Conservation (phyloP, 37 sponge, comb jelly and placozoan genomes). For the Geodia barretti region DNA sequence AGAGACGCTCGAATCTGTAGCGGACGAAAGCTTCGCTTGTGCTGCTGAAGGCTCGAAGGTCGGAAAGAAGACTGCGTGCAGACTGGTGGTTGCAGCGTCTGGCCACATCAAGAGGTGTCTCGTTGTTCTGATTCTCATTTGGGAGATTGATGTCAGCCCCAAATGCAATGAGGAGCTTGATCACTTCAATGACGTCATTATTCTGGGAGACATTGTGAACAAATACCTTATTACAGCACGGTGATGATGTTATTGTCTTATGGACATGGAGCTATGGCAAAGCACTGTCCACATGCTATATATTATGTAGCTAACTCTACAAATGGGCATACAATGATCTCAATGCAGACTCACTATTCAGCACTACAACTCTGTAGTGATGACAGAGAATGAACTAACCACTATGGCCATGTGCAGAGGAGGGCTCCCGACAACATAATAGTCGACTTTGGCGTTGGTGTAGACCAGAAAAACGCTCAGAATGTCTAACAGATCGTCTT, state of each 20-base stretch:
- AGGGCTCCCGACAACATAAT: background rate
- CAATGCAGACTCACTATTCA: no score
- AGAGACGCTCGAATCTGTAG: background rate
- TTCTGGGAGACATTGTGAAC: no score
- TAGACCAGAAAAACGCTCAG: background rate
- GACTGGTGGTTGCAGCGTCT: background rate
- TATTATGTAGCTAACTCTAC: no score
- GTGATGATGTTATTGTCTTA: no score
- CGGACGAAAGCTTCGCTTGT: background rate
- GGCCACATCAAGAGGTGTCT: conserved; percentile 36
- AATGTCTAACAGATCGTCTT: background rate
- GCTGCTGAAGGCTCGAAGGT: conserved; percentile 26
- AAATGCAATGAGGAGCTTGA: conserved; percentile 12
- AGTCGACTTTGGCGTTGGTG: background rate
- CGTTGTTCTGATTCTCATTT: conserved; percentile 9
- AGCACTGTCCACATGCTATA: no score
- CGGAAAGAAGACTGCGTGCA: background rate
- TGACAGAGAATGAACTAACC: background rate
- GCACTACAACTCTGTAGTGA: no score
- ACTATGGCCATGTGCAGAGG: background rate
- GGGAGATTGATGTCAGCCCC: conserved; percentile 30
- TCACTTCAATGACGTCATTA: background rate
- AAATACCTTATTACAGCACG: no score
- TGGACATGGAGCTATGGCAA: no score
- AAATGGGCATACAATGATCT: no score